Base-by-base conservation (phyloP, 2,113 vertebrate species). In the Malurus melanocephalus region DNA sequence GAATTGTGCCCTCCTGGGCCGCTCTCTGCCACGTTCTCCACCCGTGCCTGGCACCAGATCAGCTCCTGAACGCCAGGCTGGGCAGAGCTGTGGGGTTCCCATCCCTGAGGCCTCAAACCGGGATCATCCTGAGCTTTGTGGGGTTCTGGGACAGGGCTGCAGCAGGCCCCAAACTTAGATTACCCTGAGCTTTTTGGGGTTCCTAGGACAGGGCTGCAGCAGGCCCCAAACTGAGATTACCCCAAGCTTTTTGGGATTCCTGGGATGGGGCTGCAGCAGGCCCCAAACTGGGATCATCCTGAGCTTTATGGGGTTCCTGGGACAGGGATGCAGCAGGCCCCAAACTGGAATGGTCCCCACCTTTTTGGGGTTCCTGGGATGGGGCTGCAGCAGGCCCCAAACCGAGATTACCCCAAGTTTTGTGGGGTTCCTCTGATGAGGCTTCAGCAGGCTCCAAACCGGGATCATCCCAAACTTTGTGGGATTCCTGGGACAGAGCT, bases 321-420 rank as follows among this genome's bases (percentile, higher is more conserved):
- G 35, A 35, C 10, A 10, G 35, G 35, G 35, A 7, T 35, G 35
- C 35, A 35, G 35, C 35, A 27, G 85, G 33, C 61, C 32, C 78
- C 9, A 3, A 66, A 2, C 43, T 4, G n/a, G n/a, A n/a, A n/a
- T n/a, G n/a, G n/a, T n/a, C n/a, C n/a, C n/a, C n/a, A n/a, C n/a
- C n/a, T n/a, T n/a, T n/a, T n/a, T 20, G 77, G 55, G 35, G 35
- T 9, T 35, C 8, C 35, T 35, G 8, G 35, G 35, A 35, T 9
- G 8, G 35, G 35, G 35, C 35, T 35, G 35, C 35, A 35, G 35
- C 35, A 27, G 85, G 33, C 57, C 32, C 78, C 9, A 3, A 66
- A 2, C 43, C 4, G 7, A 0, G 0, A 7, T 72, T n/a, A 1
- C 3, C 52, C 4, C 0, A 0, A 2, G 59, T 6, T 28, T 20